Conservation (phyloP, 2,888 invertebrate species). For the Hartigia nigra region DNA sequence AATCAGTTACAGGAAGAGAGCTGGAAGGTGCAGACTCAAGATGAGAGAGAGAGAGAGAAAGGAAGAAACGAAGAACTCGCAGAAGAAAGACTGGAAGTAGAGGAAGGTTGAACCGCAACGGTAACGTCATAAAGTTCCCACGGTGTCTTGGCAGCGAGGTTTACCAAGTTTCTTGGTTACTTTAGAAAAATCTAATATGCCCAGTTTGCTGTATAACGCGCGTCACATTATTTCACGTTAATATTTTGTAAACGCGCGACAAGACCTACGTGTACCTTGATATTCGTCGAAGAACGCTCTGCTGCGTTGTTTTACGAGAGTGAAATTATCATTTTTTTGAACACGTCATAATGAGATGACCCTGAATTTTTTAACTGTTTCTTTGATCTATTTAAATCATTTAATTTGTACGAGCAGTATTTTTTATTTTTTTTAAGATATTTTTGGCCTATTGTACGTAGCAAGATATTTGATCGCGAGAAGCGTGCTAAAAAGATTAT, state of each 20-base stretch:
- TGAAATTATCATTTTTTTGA: background rate
- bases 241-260: background rate
- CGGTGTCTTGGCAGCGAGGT: constrained; percentile 27
- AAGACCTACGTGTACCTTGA: too few species aligned
- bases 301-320: background rate
- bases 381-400: too few species aligned
- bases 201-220: background rate
- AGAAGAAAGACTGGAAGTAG: constrained; percentile 5
- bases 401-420: too few species aligned
- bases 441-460: background rate
- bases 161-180: background rate
- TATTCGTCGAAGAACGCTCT: too few species aligned
- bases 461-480: background rate
- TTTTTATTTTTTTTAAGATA: background rate
- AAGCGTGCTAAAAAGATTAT: background rate
- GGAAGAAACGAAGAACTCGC: constrained; percentile 10
- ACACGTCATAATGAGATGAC: background rate
- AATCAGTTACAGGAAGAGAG: background rate
- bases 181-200: background rate
- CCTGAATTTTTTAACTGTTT: too few species aligned
- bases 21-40: too few species aligned
- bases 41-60: background rate
- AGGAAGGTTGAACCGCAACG: constrained; percentile 36
- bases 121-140: constrained; percentile 49
- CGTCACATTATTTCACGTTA: background rate